Evolutionary conservation across 2,797 vertebrate species (phyloP).

Genomic region (Peromyscus attwateri): DNA sequence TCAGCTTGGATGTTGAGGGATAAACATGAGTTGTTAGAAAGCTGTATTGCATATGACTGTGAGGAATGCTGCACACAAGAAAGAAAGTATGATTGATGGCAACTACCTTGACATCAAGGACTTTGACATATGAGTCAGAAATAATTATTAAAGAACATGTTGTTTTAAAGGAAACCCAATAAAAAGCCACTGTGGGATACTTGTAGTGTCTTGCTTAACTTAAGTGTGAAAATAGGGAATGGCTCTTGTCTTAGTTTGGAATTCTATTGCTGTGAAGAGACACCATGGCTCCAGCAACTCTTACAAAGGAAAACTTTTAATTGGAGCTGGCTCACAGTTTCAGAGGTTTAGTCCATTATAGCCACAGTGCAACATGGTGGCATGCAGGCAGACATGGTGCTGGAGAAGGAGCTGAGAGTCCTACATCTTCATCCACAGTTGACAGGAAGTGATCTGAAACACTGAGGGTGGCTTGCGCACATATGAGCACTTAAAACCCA

Average conservation of each 20-base stretch:
- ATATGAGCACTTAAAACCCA: neutral
- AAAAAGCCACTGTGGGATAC: neutral
- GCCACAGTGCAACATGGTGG: neutral
- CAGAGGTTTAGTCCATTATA: neutral
- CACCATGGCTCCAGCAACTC: neutral
- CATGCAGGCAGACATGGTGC: neutral
- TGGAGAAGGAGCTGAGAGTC: neutral
- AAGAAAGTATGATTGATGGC: neutral
- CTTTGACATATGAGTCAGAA: neutral
- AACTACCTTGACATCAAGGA: neutral
- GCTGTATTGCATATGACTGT: neutral
- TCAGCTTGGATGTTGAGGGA: conserved; percentile 21
- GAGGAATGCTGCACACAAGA: neutral
- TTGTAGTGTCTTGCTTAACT: neutral
- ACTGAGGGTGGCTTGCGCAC: neutral
- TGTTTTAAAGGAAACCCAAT: neutral
- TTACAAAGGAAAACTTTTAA: neutral
- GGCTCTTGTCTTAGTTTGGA: neutral
- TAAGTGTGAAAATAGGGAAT: neutral
- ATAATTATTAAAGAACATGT: neutral
- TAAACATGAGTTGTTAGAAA: neutral
- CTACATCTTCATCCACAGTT: neutral
- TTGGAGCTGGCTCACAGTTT: neutral
- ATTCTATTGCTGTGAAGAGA: neutral
- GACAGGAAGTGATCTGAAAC: neutral